Conservation (phyloP, 2,113 vertebrate species). For the Rhinopithecus roxellana region DNA sequence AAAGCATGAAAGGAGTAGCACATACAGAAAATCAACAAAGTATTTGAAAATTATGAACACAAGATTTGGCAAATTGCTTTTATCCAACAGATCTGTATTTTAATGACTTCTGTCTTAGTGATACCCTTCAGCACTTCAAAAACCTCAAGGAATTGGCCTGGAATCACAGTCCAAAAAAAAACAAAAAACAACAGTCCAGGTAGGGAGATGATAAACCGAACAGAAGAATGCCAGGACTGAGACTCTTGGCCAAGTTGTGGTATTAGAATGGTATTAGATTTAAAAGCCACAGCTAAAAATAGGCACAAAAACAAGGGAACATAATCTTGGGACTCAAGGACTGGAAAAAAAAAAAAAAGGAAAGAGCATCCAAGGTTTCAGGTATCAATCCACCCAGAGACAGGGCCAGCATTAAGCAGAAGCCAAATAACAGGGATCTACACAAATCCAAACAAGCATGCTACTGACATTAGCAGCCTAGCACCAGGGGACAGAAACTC, state of each 20-base stretch:
- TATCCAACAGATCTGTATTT: background rate
- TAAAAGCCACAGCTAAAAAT: conserved; percentile 59
- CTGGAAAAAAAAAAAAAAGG: conserved; percentile 14
- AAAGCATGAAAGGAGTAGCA: background rate
- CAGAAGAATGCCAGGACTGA: background rate
- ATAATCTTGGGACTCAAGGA: conserved; percentile 31
- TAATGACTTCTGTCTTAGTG: background rate
- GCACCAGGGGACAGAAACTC: background rate
- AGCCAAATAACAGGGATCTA: background rate
- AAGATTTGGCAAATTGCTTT: background rate
- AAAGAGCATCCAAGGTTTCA: conserved; percentile 34
- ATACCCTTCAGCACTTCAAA: conserved; percentile 17
- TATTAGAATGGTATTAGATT: background rate
- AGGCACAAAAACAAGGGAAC: conserved; percentile 25
- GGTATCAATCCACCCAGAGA: background rate
- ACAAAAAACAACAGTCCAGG: background rate
- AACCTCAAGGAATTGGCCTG: background rate
- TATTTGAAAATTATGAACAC: background rate
- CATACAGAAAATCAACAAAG: background rate
- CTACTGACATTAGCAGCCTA: background rate
- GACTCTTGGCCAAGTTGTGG: conserved; percentile 27
- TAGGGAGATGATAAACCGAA: background rate
- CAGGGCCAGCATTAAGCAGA: background rate
- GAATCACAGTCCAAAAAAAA: too few species aligned
- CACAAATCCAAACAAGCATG: background rate